Base-by-base conservation (phyloP, 2,797 vertebrate species). In the Menidia menidia region DNA sequence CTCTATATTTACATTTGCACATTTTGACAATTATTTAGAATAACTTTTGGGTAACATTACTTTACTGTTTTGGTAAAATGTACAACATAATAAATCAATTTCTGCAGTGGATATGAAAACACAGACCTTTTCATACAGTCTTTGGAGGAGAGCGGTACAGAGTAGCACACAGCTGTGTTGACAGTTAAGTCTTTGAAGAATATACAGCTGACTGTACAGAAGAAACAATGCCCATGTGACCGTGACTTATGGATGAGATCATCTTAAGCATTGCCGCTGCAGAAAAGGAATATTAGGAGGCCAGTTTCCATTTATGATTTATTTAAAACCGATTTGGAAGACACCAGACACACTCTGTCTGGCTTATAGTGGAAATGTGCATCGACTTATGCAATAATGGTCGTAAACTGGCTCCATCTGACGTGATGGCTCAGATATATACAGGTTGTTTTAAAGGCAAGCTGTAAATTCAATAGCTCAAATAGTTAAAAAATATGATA, bases 81-180 rank as follows among this genome's bases (percentile, higher is more conserved):
- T 64, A 16, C 14, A 25, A 7, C n/a, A 10, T 10, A 18, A 47
- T 32, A 15, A 51, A 10, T 52, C 12, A 18, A 18, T 30, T 58
- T 32, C 10, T 72, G 31, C 35, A 68, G 25, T 54, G 13, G 44
- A 55, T 35, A n/a, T 25, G 52, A 39, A 35, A 68, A 72, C 13
- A 55, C 35, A 50, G 30, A 4, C 59, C 16, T 60, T 60, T 33
- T 42, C 35, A 48, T 47, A 39, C 7, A 59, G 44, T 44, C 52
- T 52, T 52, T 14, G 16, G 39, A 51, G 4, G 14, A 52, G 39
- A 48, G 58, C 54, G 64, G 48, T 19, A 31, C 14, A 77, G 25
- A 64, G 47, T 71, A 64, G 61, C 59, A 67, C 18, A 61, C 82
- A 79, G 60, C 77, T 77, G 63, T 68, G 62, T 55, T 57, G 47